A percentile compares a stretch with the other conserved stretches of the same genome.
phyloP scores from a whole-genome alignment of 1,140 invertebrate genomes.

The Hycleus phaleratus region DNA sequence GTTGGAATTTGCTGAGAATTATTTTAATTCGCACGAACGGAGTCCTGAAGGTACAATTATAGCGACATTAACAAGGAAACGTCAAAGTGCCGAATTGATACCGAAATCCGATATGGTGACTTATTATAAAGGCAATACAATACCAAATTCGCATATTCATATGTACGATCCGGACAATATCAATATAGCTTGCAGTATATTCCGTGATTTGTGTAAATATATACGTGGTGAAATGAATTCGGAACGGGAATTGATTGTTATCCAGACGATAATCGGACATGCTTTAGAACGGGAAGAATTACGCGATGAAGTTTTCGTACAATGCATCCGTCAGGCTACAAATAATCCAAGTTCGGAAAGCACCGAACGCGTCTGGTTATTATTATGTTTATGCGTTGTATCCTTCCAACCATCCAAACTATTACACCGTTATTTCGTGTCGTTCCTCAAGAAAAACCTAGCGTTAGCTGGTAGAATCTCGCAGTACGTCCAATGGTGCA shows the following conservation, averaged over 20 bases:
- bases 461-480: constrained; percentile 61
- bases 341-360: constrained; percentile 78
- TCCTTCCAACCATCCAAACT: constrained; percentile 88
- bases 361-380: constrained; percentile 76
- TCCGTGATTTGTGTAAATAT: constrained; percentile 83
- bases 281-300: constrained; percentile 84
- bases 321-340: constrained; percentile 77
- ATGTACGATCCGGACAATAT: constrained; percentile 94
- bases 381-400: constrained; percentile 82
- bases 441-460: constrained; percentile 68
- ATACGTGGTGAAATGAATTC: constrained; percentile 74
- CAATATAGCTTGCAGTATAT: constrained; percentile 80
- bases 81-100: constrained; percentile 68
- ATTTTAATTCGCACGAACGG: constrained; percentile 84
- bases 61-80: constrained; percentile 77
- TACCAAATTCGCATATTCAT: constrained; percentile 90
- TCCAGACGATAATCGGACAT: constrained; percentile 77
- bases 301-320: constrained; percentile 82
- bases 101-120: constrained; percentile 90
- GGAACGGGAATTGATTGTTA: constrained; percentile 72
- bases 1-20: constrained; percentile 86
- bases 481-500: constrained; percentile 89
- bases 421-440: constrained; percentile 70
- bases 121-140: constrained; percentile 78
- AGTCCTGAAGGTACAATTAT: constrained; percentile 82